phyloP scores from a whole-genome alignment of 2,888 invertebrate genomes.

The Andrena bicolor region DNA sequence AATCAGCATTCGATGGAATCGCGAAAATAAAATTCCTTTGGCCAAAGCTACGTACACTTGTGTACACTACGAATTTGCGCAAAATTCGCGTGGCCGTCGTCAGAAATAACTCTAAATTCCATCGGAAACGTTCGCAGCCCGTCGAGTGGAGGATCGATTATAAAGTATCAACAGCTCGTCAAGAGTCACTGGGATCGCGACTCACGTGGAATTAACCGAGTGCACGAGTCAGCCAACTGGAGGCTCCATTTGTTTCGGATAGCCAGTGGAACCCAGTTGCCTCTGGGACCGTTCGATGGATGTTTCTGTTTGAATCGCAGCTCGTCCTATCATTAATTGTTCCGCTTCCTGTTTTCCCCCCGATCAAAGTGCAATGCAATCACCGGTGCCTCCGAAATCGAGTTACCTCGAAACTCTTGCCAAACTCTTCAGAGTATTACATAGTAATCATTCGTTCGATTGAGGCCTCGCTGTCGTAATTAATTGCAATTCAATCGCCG shows the following conservation, averaged over 20 bases:
- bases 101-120: neutral
- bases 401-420: neutral
- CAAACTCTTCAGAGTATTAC: neutral
- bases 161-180: constrained; percentile 36
- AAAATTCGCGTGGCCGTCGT: neutral
- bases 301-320: constrained; percentile 23
- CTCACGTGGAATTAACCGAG: constrained; percentile 23
- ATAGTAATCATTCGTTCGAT: neutral
- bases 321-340: constrained; percentile 32
- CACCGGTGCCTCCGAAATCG: neutral
- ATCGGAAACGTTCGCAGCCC: neutral
- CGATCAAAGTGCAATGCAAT: neutral
- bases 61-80: no score
- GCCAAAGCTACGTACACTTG: no score
- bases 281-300: constrained; percentile 14
- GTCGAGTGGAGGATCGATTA: constrained; percentile 6
- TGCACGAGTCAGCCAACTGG: constrained; percentile 25
- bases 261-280: neutral
- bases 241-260: constrained; percentile 31
- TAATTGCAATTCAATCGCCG: neutral
- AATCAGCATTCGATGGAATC: no score
- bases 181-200: constrained; percentile 7
- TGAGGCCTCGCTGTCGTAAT: neutral
- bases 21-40: no score
- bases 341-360: neutral